These are phyloP conservation scores for Clarias pachynema DNA, from an alignment of 2,797 vertebrate genomes.

Conservation along the genomic window DNA sequence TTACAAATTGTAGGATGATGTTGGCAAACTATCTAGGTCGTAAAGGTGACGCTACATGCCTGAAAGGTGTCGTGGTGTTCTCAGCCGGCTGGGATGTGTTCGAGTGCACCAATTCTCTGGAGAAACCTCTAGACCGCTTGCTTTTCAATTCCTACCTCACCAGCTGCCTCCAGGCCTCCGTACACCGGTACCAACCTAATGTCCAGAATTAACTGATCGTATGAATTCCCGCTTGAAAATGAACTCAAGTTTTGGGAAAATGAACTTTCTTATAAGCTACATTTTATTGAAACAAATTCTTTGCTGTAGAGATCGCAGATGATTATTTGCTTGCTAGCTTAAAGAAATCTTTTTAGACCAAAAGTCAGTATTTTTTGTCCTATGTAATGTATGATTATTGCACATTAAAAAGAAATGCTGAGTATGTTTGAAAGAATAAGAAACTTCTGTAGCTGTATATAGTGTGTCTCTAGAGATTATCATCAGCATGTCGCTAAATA, in stretches of 20 bases:
- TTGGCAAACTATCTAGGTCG: constrained; percentile 96
- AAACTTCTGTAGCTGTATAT: background rate
- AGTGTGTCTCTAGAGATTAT: background rate
- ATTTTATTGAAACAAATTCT: background rate
- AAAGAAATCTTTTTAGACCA: background rate
- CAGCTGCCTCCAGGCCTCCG: constrained; percentile 92
- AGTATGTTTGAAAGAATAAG: background rate
- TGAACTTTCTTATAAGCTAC: background rate
- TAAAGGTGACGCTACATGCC: constrained; percentile 85
- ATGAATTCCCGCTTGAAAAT: background rate
- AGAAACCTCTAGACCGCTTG: constrained; percentile 95
- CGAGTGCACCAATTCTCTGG: constrained; percentile 90
- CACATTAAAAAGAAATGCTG: background rate
- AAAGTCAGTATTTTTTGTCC: background rate
- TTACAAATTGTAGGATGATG: constrained; percentile 84
- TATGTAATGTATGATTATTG: background rate
- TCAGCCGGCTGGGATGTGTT: constrained; percentile 98
- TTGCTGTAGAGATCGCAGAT: no score
- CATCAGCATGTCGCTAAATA: background rate
- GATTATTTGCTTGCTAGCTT: background rate
- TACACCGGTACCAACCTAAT: constrained; percentile 81
- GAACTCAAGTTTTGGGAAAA: background rate
- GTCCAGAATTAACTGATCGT: background rate
- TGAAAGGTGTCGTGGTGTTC: constrained; percentile 93
- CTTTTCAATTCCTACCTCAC: constrained; percentile 99